A percentile compares a stretch with the other conserved stretches of the same genome.
phyloP scores from a whole-genome alignment of 2,888 invertebrate genomes.

The Rhaphigaster nebulosa region DNA sequence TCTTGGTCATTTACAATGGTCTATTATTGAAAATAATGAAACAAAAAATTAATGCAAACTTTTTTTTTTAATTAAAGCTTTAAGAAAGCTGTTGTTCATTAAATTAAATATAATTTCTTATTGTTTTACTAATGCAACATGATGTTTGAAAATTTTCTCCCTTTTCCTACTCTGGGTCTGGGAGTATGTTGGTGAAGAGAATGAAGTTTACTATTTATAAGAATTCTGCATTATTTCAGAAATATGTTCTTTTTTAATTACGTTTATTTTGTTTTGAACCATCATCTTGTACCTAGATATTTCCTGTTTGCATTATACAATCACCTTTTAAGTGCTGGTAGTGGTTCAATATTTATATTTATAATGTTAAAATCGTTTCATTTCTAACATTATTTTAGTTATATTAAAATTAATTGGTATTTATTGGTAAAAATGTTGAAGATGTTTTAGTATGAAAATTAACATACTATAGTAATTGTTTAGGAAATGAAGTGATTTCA shows the following conservation, averaged over 20 bases:
- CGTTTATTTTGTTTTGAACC: neutral
- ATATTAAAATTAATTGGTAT: neutral
- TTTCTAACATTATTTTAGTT: slow-evolving; percentile 7
- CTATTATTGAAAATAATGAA: neutral
- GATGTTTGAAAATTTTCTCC: no score
- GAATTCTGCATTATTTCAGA: neutral
- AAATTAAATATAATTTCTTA: no score
- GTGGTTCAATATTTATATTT: slow-evolving; percentile 8
- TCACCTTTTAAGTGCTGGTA: slow-evolving; percentile 47
- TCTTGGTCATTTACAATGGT: no score
- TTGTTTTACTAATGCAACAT: no score
- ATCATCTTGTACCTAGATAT: slow-evolving; percentile 24
- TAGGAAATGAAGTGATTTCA: slow-evolving; percentile 39
- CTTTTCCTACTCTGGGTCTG: no score
- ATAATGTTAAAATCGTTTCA: slow-evolving; percentile 47
- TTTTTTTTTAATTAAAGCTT: no score
- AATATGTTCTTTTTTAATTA: slow-evolving; percentile 7
- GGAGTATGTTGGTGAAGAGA: no score
- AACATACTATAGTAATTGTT: neutral
- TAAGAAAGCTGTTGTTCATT: no score
- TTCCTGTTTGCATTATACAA: slow-evolving; percentile 23
- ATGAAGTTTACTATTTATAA: neutral
- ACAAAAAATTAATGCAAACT: no score
- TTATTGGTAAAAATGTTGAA: neutral
- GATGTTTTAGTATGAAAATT: neutral